Evolutionary conservation across 2,888 invertebrate species (phyloP).

Genomic region (Stenolophus ochropezus): DNA sequence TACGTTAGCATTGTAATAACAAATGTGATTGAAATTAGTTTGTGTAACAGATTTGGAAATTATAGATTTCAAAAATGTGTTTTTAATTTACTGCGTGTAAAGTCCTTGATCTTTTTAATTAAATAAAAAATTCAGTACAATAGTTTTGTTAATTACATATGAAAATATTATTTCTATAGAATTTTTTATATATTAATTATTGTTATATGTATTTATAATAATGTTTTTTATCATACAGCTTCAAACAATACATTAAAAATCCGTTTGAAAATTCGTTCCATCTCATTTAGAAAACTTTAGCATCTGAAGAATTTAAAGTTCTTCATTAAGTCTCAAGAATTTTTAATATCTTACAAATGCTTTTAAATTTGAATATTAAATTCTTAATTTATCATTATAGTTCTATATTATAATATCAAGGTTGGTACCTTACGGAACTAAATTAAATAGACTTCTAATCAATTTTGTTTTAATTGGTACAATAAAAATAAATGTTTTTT

Average conservation of each 20-base stretch:
- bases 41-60: constrained; percentile 18
- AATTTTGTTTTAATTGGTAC: neutral
- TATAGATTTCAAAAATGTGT: constrained; percentile 26
- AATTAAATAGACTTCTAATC: neutral
- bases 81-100: constrained; percentile 11
- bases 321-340: constrained; percentile 20
- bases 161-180: constrained; percentile 15
- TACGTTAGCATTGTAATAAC: neutral
- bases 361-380: constrained; percentile 24
- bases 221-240: no score
- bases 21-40: constrained; percentile 3
- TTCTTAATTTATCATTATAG: neutral
- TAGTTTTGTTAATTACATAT: no score
- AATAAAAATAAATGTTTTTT: neutral
- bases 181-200: constrained; percentile 16
- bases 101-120: constrained; percentile 33
- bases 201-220: neutral
- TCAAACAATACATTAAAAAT: no score
- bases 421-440: neutral
- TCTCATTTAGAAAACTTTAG: constrained; percentile 17
- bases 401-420: neutral
- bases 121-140: constrained; percentile 19
- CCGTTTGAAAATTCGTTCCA: constrained; percentile 15
- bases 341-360: neutral
- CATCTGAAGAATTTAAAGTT: neutral